phyloP scores from a whole-genome alignment of 2,113 vertebrate genomes.

The Coracopsis vasa region DNA sequence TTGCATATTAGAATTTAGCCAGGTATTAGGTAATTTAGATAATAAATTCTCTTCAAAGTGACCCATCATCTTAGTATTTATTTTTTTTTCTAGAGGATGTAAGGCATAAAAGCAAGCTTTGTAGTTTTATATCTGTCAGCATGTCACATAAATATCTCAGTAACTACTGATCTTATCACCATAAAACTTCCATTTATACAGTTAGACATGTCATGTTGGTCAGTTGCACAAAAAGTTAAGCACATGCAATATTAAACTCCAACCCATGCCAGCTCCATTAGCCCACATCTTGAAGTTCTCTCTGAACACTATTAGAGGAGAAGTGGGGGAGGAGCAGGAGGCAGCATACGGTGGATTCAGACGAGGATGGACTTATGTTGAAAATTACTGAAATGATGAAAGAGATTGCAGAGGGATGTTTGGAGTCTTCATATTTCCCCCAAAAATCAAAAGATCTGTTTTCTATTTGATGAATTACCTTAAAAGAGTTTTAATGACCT shows the following conservation, averaged over 20 bases:
- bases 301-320: conserved; percentile 61
- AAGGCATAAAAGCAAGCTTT: conserved; percentile 80
- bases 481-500: conserved; percentile 55
- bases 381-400: conserved; percentile 58
- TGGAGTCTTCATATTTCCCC: background rate
- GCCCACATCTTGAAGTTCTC: conserved; percentile 70
- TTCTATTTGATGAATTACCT: conserved; percentile 46
- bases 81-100: conserved; percentile 70
- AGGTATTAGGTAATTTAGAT: conserved; percentile 79
- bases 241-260: conserved; percentile 77
- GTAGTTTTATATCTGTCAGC: conserved; percentile 86
- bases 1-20: conserved; percentile 70
- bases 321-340: conserved; percentile 28
- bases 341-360: background rate
- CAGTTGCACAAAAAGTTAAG: conserved; percentile 82
- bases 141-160: conserved; percentile 97
- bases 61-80: conserved; percentile 73
- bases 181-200: conserved; percentile 92
- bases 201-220: conserved; percentile 85
- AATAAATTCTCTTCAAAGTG: conserved; percentile 77
- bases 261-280: conserved; percentile 76
- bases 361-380: background rate
- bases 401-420: conserved; percentile 14
- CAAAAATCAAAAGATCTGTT: conserved; percentile 34
- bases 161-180: conserved; percentile 94